Percentiles rank a stretch among this genome's conserved stretches.
These are phyloP conservation scores for Gavialis gangeticus DNA, from an alignment of 2,113 vertebrate species.

Conservation along the genomic window DNA sequence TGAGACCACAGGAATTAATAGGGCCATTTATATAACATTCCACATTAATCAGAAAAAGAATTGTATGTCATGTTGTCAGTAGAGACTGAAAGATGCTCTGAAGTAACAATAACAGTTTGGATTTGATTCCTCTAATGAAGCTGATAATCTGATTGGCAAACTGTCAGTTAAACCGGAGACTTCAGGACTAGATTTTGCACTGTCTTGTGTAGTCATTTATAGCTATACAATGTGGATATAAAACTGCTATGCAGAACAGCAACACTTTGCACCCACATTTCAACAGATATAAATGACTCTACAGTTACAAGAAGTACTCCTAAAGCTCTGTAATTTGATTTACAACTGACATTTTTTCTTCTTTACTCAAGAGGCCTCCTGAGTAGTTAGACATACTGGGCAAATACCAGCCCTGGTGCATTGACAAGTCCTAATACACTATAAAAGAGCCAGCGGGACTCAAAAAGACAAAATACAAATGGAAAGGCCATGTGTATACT, in stretches of 20 bases:
- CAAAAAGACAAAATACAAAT: neutral
- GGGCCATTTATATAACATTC: constrained; percentile 14
- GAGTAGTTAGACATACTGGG: neutral
- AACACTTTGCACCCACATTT: neutral
- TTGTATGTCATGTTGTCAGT: constrained; percentile 55
- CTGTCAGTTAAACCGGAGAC: constrained; percentile 35
- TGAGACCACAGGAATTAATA: constrained; percentile 32
- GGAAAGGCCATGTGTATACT: too few relatives aligned
- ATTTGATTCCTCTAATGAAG: constrained; percentile 44
- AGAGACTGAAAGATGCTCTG: constrained; percentile 51
- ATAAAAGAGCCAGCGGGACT: neutral
- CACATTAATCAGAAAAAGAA: constrained; percentile 52
- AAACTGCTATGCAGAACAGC: neutral
- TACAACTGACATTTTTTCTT: neutral
- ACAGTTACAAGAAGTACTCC: neutral
- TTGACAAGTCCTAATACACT: neutral
- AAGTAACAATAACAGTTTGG: constrained; percentile 28
- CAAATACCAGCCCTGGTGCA: neutral
- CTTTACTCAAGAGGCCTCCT: neutral
- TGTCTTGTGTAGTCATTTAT: neutral
- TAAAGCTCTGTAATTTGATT: neutral
- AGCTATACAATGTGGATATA: neutral
- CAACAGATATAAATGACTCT: neutral
- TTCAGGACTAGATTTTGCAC: neutral
- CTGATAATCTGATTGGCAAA: constrained; percentile 37